Evolutionary conservation across 2,113 vertebrate species (phyloP).

Genomic region (Gasterosteus nipponicus): DNA sequence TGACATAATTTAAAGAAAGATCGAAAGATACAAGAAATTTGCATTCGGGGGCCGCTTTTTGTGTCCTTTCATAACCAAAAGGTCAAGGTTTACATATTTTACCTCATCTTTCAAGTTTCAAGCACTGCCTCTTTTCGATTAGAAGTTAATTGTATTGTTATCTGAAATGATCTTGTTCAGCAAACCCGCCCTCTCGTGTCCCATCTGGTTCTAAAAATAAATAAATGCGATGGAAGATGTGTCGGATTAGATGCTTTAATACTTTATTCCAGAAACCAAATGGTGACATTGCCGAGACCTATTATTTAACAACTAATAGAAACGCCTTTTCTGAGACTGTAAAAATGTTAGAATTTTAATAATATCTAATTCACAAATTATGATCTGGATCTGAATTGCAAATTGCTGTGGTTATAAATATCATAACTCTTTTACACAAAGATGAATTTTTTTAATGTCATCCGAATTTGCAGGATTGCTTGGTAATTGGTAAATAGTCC

Average conservation of each 20-base stretch:
- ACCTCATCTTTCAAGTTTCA: not conserved
- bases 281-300: not conserved
- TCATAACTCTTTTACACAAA: no score
- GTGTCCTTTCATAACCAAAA: not conserved
- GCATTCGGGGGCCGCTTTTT: not conserved
- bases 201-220: no score
- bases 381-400: not conserved
- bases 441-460: constrained; percentile 1
- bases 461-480: not conserved
- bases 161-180: no score
- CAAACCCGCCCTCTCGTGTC: no score
- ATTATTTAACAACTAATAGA: not conserved
- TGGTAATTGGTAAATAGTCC: not conserved
- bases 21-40: no score
- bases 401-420: no score
- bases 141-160: not conserved
- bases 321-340: not conserved
- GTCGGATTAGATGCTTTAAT: no score
- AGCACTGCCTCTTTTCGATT: not conserved
- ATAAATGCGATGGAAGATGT: no score
- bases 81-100: not conserved
- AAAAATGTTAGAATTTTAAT: not conserved
- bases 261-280: no score
- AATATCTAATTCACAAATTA: no score
- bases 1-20: no score